Conservation (phyloP, 1,140 invertebrate genomes). For the Drosophila insularis region DNA sequence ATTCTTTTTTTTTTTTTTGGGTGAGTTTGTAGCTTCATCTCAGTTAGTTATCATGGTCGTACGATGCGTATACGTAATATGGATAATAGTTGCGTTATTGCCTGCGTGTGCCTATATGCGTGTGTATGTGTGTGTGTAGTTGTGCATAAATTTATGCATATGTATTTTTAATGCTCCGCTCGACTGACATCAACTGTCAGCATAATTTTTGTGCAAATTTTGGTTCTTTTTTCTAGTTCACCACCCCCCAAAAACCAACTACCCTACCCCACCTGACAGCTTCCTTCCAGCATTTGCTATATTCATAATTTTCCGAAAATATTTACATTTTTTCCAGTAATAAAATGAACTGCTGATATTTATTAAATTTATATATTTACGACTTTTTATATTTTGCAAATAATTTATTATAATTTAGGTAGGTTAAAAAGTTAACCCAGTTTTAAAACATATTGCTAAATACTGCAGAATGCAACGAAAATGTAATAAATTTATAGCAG, state of each 20-base stretch:
- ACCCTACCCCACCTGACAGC: too few species aligned
- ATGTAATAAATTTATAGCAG: too few species aligned
- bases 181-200: slow-evolving; percentile 75
- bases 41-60: slow-evolving; percentile 14
- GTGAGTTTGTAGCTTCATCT: slow-evolving; percentile 21
- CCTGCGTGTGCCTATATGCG: slow-evolving; percentile 17
- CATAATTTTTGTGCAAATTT: slow-evolving; percentile 71
- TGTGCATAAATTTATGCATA: slow-evolving; percentile 75
- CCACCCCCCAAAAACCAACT: not conserved
- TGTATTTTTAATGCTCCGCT: slow-evolving; percentile 78
- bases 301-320: slow-evolving; percentile 24
- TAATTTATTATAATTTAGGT: not conserved
- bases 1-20: slow-evolving; percentile 14
- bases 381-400: slow-evolving; percentile 5
- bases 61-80: slow-evolving; percentile 5
- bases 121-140: slow-evolving; percentile 49
- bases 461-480: too few species aligned
- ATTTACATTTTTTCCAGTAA: slow-evolving; percentile 30
- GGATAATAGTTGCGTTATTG: not conserved
- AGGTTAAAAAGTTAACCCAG: not conserved
- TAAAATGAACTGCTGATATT: not conserved
- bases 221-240: slow-evolving; percentile 27
- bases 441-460: too few species aligned
- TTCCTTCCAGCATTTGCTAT: not conserved
- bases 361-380: slow-evolving; percentile 7